phyloP scores from a whole-genome alignment of 2,888 invertebrate genomes.

The Drosophila colorata region DNA sequence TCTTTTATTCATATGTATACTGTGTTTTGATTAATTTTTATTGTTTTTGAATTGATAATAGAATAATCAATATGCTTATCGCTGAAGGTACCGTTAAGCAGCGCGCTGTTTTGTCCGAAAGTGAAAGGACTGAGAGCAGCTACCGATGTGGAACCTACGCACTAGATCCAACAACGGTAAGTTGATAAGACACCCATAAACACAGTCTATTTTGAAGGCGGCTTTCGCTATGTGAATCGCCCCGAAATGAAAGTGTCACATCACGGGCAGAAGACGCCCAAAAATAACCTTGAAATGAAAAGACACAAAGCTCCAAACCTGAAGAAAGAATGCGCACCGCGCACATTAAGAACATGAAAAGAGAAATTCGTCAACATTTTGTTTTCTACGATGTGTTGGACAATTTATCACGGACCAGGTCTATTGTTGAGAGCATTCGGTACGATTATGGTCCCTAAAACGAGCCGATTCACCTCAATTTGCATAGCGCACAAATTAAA shows the following conservation, averaged over 20 bases:
- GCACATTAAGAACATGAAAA: conserved; percentile 63
- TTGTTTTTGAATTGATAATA: conserved; percentile 32
- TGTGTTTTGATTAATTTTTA: conserved; percentile 68
- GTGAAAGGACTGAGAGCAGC: conserved; percentile 69
- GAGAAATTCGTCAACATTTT: conserved; percentile 56
- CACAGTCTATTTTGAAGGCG: conserved; percentile 9
- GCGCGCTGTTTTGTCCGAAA: conserved; percentile 44
- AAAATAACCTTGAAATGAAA: conserved; percentile 71
- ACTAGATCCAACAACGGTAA: conserved; percentile 26
- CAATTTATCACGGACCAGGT: conserved; percentile 29
- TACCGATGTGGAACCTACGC: conserved; percentile 58
- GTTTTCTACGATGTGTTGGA: conserved; percentile 7
- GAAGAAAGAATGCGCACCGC: conserved; percentile 31
- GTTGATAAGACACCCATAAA: conserved; percentile 22
- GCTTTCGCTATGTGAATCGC: conserved; percentile 57
- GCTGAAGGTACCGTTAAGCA: conserved; percentile 46
- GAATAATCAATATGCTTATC: conserved; percentile 48
- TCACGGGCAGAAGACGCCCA: conserved; percentile 42
- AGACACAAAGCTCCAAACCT: conserved; percentile 12
- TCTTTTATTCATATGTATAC: conserved; percentile 44
- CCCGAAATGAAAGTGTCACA: conserved; percentile 74
- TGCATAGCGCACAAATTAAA: conserved; percentile 66
- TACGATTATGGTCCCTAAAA: conserved; percentile 21
- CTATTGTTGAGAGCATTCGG: conserved; percentile 23
- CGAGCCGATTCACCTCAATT: conserved; percentile 50